Conservation (phyloP, 1,140 invertebrate species). For the Coelopa frigida region DNA sequence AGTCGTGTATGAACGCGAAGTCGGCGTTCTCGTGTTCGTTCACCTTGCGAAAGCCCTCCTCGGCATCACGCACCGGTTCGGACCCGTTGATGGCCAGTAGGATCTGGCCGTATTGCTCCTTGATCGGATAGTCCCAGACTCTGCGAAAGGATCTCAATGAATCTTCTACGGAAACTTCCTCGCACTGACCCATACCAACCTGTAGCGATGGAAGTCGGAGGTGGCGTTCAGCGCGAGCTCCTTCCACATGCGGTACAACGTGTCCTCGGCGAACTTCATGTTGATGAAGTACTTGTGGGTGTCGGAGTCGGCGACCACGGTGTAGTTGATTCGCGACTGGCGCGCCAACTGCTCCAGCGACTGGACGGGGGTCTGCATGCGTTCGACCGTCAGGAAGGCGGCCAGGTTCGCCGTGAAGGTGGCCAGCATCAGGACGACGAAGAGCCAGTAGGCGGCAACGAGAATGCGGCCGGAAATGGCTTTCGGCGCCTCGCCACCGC, state of each 20-base stretch:
- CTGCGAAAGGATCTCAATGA: constrained; percentile 53
- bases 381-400: constrained; percentile 91
- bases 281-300: constrained; percentile 83
- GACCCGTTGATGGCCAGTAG: constrained; percentile 73
- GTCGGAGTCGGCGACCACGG: constrained; percentile 70
- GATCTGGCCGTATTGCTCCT: constrained; percentile 84
- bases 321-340: constrained; percentile 87
- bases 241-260: constrained; percentile 82
- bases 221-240: constrained; percentile 73
- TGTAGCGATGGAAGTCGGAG: constrained; percentile 51
- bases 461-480: constrained; percentile 74
- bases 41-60: constrained; percentile 70
- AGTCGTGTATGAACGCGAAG: constrained; percentile 85
- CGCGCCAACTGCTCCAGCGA: constrained; percentile 79
- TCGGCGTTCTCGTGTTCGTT: constrained; percentile 69
- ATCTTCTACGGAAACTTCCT: not conserved
- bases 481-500: constrained; percentile 80
- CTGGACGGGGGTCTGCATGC: constrained; percentile 88
- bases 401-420: constrained; percentile 97
- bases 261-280: constrained; percentile 86
- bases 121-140: constrained; percentile 90
- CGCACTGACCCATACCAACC: constrained; percentile 17
- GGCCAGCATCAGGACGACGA: constrained; percentile 85
- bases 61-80: constrained; percentile 57
- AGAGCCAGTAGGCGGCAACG: constrained; percentile 88